Conservation (phyloP, 2,113 vertebrate genomes). For the Zapus hudsonius region DNA sequence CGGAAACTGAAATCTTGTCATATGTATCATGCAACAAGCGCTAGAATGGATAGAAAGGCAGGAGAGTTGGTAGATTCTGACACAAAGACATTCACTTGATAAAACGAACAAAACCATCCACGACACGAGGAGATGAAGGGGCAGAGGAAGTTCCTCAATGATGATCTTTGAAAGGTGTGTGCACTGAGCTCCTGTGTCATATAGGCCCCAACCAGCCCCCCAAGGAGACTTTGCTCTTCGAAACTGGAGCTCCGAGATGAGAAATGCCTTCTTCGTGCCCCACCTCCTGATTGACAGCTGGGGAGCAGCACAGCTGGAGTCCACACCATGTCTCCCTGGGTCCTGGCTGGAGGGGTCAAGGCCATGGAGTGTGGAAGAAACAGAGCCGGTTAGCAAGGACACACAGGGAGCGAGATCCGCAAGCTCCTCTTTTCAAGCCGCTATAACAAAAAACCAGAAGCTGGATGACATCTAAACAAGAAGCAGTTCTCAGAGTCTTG, state of each 20-base stretch:
- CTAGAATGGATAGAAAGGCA: background rate
- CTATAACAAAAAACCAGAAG: background rate
- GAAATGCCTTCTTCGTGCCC: background rate
- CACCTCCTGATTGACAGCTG: background rate
- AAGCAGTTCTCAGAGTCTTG: background rate
- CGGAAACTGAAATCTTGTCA: background rate
- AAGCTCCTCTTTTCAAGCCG: background rate
- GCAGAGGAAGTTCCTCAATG: background rate
- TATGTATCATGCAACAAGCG: background rate
- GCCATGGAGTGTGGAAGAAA: background rate
- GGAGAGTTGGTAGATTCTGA: background rate
- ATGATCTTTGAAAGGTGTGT: background rate
- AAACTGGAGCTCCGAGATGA: too few relatives aligned
- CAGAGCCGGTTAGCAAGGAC: background rate
- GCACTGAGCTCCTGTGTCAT: background rate
- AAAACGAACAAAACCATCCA: background rate
- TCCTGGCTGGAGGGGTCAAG: background rate
- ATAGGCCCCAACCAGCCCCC: background rate
- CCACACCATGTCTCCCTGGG: fast-evolving
- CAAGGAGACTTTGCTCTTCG: background rate
- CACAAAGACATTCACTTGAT: background rate
- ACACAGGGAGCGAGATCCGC: background rate
- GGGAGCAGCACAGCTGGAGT: background rate
- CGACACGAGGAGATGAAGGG: background rate
- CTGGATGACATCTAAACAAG: background rate